These are phyloP conservation scores for Pelodytes ibericus DNA, from an alignment of 2,797 vertebrate species.

Conservation along the genomic window DNA sequence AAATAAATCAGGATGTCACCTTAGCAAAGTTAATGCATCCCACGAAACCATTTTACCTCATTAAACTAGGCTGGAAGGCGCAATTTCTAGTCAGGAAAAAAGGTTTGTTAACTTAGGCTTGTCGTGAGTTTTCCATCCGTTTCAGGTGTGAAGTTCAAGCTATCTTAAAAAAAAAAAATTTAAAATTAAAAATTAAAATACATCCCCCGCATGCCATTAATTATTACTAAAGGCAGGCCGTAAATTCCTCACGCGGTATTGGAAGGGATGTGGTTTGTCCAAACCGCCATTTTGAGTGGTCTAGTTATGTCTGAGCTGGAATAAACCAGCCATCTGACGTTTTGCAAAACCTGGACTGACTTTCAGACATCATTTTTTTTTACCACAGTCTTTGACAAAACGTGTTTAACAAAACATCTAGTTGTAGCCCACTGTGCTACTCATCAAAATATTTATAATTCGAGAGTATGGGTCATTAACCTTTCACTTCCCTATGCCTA, in stretches of 20 bases:
- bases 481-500: too few relatives aligned
- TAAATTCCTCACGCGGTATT: constrained; percentile 4
- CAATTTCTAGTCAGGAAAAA: constrained; percentile 14
- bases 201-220: constrained; percentile 16
- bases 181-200: too few relatives aligned
- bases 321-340: too few relatives aligned
- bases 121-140: constrained; percentile 40
- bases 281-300: constrained; percentile 8
- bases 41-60: constrained; percentile 30
- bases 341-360: too few relatives aligned
- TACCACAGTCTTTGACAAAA: too few relatives aligned
- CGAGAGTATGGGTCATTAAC: too few relatives aligned
- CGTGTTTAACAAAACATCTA: too few relatives aligned
- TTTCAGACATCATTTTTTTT: too few relatives aligned
- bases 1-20: constrained; percentile 47
- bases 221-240: background rate
- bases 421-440: too few relatives aligned
- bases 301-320: constrained; percentile 23
- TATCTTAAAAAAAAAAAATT: too few relatives aligned
- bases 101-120: background rate
- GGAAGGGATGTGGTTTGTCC: constrained; percentile 20
- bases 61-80: constrained; percentile 24
- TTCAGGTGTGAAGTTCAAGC: constrained; percentile 33
- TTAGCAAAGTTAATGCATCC: constrained; percentile 45
- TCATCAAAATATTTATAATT: too few relatives aligned